Conservation (phyloP, 2,113 vertebrate genomes). For the Uria aalge region DNA sequence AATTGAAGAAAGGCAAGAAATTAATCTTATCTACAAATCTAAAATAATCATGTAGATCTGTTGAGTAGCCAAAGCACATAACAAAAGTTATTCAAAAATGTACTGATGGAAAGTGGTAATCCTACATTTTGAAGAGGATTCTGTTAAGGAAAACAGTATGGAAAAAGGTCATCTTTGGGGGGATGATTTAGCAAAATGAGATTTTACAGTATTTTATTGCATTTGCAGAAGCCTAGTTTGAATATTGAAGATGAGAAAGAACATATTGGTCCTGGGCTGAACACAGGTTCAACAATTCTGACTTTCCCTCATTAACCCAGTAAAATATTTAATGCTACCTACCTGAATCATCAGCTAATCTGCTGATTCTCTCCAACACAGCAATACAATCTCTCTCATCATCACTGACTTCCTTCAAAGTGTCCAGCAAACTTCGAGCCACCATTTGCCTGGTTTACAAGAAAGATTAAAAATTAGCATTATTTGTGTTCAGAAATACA, state of each 20-base stretch:
- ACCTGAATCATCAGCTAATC: constrained; percentile 90
- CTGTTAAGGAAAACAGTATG: neutral
- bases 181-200: neutral
- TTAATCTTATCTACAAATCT: neutral
- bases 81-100: neutral
- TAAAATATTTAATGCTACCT: constrained; percentile 26
- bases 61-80: neutral
- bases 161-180: neutral
- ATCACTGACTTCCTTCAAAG: constrained; percentile 88
- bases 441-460: constrained; percentile 86
- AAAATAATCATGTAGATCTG: neutral
- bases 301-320: neutral
- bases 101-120: neutral
- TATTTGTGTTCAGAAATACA: constrained; percentile 1
- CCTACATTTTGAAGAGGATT: neutral
- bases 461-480: constrained; percentile 26
- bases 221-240: neutral
- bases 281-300: neutral
- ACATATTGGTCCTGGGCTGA: neutral
- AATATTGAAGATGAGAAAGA: neutral
- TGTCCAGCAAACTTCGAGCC: constrained; percentile 90
- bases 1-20: neutral
- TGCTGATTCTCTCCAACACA: constrained; percentile 87
- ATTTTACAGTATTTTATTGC: neutral
- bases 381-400: constrained; percentile 88